Evolutionary conservation across 2,888 invertebrate species (phyloP).

Genomic region (Labia minor): DNA sequence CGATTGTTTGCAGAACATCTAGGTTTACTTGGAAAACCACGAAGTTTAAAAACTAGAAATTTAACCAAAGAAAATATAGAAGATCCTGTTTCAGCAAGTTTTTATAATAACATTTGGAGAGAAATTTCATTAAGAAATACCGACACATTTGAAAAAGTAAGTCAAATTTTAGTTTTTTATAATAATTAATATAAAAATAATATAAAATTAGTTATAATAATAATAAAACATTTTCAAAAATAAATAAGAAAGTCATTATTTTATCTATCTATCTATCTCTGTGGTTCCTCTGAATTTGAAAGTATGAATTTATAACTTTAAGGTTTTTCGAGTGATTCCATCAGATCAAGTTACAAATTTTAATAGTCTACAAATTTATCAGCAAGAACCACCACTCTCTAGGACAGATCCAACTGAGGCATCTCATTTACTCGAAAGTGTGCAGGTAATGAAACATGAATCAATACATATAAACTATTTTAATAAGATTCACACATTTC

Average conservation of each 20-base stretch:
- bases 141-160: slow-evolving; percentile 71
- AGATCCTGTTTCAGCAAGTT: slow-evolving; percentile 70
- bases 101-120: slow-evolving; percentile 79
- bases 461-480: slow-evolving; percentile 28
- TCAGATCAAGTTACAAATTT: slow-evolving; percentile 72
- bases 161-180: slow-evolving; percentile 13
- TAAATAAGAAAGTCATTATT: no score
- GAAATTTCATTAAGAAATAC: slow-evolving; percentile 73
- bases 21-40: slow-evolving; percentile 49
- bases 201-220: no score
- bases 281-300: no score
- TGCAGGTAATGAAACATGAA: slow-evolving; percentile 58
- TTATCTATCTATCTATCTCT: no score
- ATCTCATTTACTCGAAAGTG: slow-evolving; percentile 61
- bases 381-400: slow-evolving; percentile 58
- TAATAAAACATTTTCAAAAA: neutral
- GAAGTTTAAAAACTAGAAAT: slow-evolving; percentile 38
- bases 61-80: slow-evolving; percentile 48
- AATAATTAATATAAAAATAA: neutral
- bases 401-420: slow-evolving; percentile 53
- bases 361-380: slow-evolving; percentile 61
- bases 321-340: slow-evolving; percentile 85
- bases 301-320: no score
- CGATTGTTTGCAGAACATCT: slow-evolving; percentile 87
- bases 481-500: neutral